phyloP scores from a whole-genome alignment of 2,113 vertebrate genomes.

The Pionites leucogaster region DNA sequence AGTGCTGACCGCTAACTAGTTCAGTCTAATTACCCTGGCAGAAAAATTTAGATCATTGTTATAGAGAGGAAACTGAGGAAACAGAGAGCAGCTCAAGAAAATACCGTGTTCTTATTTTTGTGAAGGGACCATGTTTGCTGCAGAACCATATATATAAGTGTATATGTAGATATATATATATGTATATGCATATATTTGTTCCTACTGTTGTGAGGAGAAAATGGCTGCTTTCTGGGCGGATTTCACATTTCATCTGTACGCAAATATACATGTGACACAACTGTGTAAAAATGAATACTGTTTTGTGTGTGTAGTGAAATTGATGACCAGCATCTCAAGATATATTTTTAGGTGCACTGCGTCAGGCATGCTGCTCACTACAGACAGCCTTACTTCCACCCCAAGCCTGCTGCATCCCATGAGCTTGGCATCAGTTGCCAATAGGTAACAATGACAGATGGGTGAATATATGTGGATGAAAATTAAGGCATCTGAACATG shows the following conservation, averaged over 20 bases:
- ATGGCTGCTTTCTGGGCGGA: not conserved
- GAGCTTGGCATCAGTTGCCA: not conserved
- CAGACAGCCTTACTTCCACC: not conserved
- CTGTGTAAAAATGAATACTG: not conserved
- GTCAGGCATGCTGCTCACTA: not conserved
- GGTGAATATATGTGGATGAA: not conserved
- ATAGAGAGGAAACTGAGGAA: constrained; percentile 4
- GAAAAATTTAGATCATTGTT: not conserved
- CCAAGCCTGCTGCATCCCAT: not conserved
- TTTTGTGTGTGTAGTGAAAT: not conserved
- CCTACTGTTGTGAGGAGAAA: not conserved
- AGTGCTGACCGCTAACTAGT: constrained; percentile 29
- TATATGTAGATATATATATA: not conserved
- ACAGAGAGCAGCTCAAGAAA: not conserved
- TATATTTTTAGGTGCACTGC: not conserved
- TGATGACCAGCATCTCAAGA: not conserved
- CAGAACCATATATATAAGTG: not conserved
- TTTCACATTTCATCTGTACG: not conserved
- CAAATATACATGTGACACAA: not conserved
- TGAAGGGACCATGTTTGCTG: not conserved
- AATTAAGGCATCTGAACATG: not conserved
- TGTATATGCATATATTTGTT: not conserved
- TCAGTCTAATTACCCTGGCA: constrained; percentile 2
- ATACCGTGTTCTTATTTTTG: not conserved
- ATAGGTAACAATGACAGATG: not conserved